These are phyloP conservation scores for Rhegmatorhina hoffmannsi DNA, from an alignment of 2,113 vertebrate genomes.

Conservation along the genomic window DNA sequence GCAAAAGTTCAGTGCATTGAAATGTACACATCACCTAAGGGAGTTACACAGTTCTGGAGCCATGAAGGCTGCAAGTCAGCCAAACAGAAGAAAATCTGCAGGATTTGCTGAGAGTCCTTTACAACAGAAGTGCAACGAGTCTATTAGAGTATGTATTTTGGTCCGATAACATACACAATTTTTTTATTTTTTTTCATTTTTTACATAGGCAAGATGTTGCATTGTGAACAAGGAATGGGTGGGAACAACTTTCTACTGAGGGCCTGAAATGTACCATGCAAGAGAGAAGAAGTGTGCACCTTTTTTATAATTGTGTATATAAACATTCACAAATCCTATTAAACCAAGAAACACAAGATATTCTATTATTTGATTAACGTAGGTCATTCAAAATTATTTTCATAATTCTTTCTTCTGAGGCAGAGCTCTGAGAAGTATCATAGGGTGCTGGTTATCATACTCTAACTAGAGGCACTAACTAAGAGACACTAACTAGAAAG, in stretches of 20 bases:
- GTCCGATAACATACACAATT: not conserved
- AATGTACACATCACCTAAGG: not conserved
- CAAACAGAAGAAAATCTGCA: not conserved
- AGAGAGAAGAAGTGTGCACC: not conserved
- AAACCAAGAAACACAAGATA: not conserved
- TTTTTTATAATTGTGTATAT: not conserved
- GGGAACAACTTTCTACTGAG: not conserved
- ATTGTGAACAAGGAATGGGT: not conserved
- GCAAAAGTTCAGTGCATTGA: not conserved
- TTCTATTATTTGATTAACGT: not conserved
- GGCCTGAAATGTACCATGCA: not conserved
- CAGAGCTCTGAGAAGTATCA: not conserved
- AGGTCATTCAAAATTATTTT: not conserved
- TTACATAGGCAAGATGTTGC: not conserved
- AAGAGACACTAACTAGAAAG: not conserved
- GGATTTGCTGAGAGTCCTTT: not conserved
- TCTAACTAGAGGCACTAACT: no score
- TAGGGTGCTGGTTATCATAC: not conserved
- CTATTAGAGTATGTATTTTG: not conserved
- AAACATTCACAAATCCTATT: not conserved
- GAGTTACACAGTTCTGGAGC: not conserved
- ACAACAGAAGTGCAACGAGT: not conserved
- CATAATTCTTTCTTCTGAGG: not conserved
- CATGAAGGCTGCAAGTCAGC: not conserved
- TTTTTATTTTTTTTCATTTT: not conserved